Evolutionary conservation across 2,888 invertebrate genomes (phyloP), one percentile per base, ranked within the genome.

Genomic region (Argyra leucocephala): DNA sequence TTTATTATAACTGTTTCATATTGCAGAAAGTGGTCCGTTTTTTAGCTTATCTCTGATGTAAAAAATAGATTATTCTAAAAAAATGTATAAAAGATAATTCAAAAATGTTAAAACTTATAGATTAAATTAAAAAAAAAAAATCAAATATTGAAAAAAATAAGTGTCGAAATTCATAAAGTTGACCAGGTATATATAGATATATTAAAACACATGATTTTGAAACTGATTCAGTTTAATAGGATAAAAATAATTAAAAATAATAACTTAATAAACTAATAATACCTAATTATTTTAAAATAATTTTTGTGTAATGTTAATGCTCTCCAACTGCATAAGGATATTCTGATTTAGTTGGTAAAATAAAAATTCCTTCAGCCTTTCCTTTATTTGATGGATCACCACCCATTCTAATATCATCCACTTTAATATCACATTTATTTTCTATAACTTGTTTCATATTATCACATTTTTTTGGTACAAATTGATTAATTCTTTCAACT

Each of bases 401-500:
- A 23, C 68, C 68, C 68, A 68, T 66, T 26, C 61, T 36, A 21
- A 60, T 61, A 37, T 26, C 2, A 23, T 18, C 36, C n/a, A 22
- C 57, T 22, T 57, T 23, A 22, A 22, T 23, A 62, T 22, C 21
- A 37, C 62, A 48, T n/a, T 62, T 48, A 37, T 62, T 22, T 21
- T 22, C 3, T 61, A 36, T 1, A 10, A 61, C 22, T 22, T 63
- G 24, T 1, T 24, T 18, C 24, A 58, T 58, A 63, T 58, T 58
- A 10, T 24, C 21, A 58, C 63, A 63, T 58, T 63, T 22, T 24
- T 58, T 26, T 63, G 31, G 15, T 63, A 58, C 12, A 26, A 58
- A 63, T 2, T 82, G 81, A 69, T 82, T 82, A 0, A 48, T 18
- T 21, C 64, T 65, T 10, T 37, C 65, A 3, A 83, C 69, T 0